Conservation (phyloP, 2,113 vertebrate genomes). For the Campylorhamphus procurvoides region DNA sequence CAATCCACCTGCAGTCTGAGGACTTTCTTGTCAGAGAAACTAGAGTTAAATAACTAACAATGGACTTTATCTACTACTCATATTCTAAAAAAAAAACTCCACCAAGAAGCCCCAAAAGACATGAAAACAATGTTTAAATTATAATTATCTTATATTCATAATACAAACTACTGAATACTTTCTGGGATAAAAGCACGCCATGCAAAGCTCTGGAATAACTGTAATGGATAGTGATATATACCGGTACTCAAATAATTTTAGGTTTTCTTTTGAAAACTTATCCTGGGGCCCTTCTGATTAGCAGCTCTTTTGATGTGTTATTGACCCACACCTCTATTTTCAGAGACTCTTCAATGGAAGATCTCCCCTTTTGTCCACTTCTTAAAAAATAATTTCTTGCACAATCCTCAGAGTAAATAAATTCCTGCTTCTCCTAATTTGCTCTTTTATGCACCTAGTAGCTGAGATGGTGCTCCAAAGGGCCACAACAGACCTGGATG, state of each 20-base stretch:
- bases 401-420: not conserved
- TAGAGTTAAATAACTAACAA: not conserved
- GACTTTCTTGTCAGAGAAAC: not conserved
- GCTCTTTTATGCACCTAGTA: not conserved
- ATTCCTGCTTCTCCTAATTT: not conserved
- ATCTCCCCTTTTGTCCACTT: not conserved
- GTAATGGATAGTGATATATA: not conserved
- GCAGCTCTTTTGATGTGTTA: not conserved
- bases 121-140: fast-evolving
- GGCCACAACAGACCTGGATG: too few relatives aligned
- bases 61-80: not conserved
- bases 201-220: not conserved
- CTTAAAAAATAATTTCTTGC: not conserved
- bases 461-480: not conserved
- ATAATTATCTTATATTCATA: not conserved
- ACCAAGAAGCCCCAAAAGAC: not conserved
- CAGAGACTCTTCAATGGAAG: not conserved
- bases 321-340: not conserved
- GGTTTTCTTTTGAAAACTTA: not conserved
- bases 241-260: not conserved
- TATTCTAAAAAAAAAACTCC: not conserved
- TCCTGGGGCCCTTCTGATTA: not conserved
- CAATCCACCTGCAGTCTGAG: not conserved
- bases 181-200: not conserved
- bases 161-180: not conserved